Base-by-base conservation (phyloP, 2,113 vertebrate species). In the Echinops telfairi region DNA sequence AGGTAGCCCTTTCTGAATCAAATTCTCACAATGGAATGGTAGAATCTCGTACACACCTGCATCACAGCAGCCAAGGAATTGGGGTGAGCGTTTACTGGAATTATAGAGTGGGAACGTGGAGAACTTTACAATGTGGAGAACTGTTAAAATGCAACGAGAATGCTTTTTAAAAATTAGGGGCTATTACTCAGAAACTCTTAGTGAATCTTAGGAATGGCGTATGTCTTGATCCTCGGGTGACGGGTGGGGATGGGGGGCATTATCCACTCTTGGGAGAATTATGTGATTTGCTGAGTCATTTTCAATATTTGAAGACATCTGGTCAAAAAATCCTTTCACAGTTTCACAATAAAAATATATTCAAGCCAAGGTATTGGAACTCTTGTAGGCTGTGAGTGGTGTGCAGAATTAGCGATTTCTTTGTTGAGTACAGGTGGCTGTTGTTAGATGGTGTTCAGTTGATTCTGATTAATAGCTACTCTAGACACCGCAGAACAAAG, bases 231-330 rank as follows among this genome's bases (percentile, higher is more conserved):
- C 79, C 27, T 78, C 31, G 75, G 68, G 53, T 6, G 47, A 14
- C 10, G 47, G 47, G 10, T 53, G 47, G 47, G 47, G 10, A 14
- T 14, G 53, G 57, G 57, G 23, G n/a, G 53, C 1, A 4, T 78
- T 73, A 58, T 60, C 19, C 6, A 71, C 36, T 5, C 1, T 68
- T 78, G 70, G 57, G 76, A 88, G 38, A 92, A 60, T 3, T 73
- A 4, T 33, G 33, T 20, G 60, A 25, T 82, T 78, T 53, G 43
- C 62, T 95, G 91, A 84, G 33, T 79, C 17, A 87, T 82, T 94
- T 86, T 87, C 64, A 91, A 43, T 88, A 85, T 78, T 88, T 53
- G 29, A 93, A 93, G 85, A 64, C 40, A 87, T 79, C 89, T 91
- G 71, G 15, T 93, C 93, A 66, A 92, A 87, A 31, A 91, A 6